These are phyloP conservation scores for Drosophila infuscata DNA, from an alignment of 2,888 invertebrate genomes.

Conservation along the genomic window DNA sequence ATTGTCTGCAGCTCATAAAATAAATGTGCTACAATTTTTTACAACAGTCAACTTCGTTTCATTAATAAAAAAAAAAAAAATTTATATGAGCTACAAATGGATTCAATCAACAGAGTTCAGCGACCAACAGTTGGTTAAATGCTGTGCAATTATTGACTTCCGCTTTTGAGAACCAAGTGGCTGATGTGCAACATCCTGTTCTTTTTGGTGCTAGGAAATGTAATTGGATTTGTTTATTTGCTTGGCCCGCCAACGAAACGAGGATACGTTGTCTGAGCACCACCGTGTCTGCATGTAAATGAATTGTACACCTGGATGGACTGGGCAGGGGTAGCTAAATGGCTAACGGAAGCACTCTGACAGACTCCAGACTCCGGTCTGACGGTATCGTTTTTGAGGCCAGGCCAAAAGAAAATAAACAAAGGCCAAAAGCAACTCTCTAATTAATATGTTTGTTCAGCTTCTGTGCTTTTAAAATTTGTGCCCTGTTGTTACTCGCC, in stretches of 20 bases:
- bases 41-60: background rate
- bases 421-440: slow-evolving; percentile 39
- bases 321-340: slow-evolving; percentile 15
- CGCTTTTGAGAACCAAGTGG: slow-evolving; percentile 40
- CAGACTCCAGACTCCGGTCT: slow-evolving; percentile 8
- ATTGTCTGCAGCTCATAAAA: background rate
- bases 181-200: slow-evolving; percentile 52
- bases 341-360: slow-evolving; percentile 27
- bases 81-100: background rate
- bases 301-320: slow-evolving; percentile 60
- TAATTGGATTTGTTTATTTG: slow-evolving; percentile 81
- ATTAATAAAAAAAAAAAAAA: background rate
- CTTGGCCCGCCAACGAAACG: slow-evolving; percentile 19
- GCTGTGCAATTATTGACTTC: slow-evolving; percentile 61
- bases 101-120: slow-evolving; percentile 31
- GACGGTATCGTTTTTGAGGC: slow-evolving; percentile 1
- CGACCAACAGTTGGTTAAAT: slow-evolving; percentile 59
- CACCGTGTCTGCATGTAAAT: slow-evolving; percentile 55
- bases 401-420: slow-evolving; percentile 20
- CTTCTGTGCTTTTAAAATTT: slow-evolving; percentile 60
- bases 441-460: slow-evolving; percentile 80
- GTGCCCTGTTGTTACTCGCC: slow-evolving; percentile 46
- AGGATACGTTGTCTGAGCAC: slow-evolving; percentile 22
- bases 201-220: slow-evolving; percentile 60
- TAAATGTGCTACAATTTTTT: background rate